Percentiles rank a stretch among this genome's conserved stretches.
These are phyloP conservation scores for Caenorhabditis doughertyi DNA, from an alignment of 2,888 invertebrate species.

Conservation along the genomic window DNA sequence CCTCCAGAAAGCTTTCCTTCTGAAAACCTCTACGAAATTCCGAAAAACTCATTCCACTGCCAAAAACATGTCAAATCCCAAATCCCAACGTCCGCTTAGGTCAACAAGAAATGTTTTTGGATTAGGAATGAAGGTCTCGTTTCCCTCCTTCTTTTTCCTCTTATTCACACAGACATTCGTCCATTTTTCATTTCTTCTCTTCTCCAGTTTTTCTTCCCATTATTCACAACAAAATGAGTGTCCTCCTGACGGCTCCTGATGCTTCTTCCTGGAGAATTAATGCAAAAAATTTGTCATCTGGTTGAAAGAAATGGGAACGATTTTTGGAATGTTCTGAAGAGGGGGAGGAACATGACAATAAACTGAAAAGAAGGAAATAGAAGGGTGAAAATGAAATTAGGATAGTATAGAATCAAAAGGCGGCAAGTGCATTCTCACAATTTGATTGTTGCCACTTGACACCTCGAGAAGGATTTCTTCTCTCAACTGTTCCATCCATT, in stretches of 20 bases:
- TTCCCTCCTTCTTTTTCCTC: background rate
- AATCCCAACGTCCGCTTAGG: conserved; percentile 34
- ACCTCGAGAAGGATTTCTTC: conserved; percentile 31
- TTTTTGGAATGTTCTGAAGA: conserved; percentile 22
- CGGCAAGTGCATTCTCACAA: conserved; percentile 37
- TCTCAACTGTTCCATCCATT: background rate
- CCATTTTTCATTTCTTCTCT: conserved; percentile 7
- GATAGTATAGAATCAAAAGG: conserved; percentile 19
- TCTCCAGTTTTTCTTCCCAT: conserved; percentile 10
- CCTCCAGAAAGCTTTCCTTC: background rate
- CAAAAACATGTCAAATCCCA: conserved; percentile 17
- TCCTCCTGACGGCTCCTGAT: conserved; percentile 19
- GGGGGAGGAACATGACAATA: conserved; percentile 45
- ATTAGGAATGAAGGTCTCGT: background rate
- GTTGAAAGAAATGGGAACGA: conserved; percentile 9
- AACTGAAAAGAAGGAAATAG: background rate
- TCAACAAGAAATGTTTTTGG: conserved; percentile 39
- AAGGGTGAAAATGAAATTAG: conserved; percentile 43
- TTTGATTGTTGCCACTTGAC: conserved; percentile 58
- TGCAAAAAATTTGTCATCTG: conserved; percentile 43
- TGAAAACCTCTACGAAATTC: background rate
- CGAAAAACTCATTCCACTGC: background rate
- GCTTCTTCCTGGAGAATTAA: conserved; percentile 16
- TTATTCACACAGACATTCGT: background rate
- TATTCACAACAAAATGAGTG: conserved; percentile 41